Base-by-base conservation (phyloP, 2,113 vertebrate genomes). In the Puntigrus tetrazona region DNA sequence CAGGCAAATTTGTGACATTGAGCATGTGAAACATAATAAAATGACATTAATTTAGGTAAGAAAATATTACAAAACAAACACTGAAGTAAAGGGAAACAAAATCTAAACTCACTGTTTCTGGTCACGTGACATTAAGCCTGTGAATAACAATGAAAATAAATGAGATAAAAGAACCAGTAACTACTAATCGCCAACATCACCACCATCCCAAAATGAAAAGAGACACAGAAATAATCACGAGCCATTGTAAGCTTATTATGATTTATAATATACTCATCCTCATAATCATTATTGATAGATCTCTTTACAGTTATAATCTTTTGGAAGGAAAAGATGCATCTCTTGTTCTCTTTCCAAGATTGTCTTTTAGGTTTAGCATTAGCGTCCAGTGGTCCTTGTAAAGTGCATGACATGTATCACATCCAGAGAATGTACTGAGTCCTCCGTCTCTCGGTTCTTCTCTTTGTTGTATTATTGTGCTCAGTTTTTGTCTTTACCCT, bases 231-330 rank as follows among this genome's bases (percentile, higher is more conserved):
- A 78, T 7, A 89, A 85, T 87, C 81, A 84, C 16, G 50, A 85
- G 89, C 73, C 78, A 88, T 43, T 38, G 41, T 63, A 67, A 86
- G 86, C 18, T 87, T 79, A 82, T 83, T 25, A 85, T 85, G 57
- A 79, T 82, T 92, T 92, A 88, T 85, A 86, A 88, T 89, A 86
- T 91, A 88, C 25, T 84, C 87, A 86, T 92, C 87, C 43, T 89
- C 75, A 90, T 84, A 72, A 88, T 89, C 83, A 83, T 90, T 87
- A 78, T 88, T 85, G 67, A 76, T 87, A 88, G 20, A 82, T 86
- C 80, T 86, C 79, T 70, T 88, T 83, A 88, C 77, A 86, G 90
- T 89, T 90, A 91, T 88, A 89, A 76, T 90, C 65, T 67, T 89
- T 89, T 88, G 81, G 86, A 90, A 90, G 87, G 81, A 90, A 52